phyloP scores from a whole-genome alignment of 2,888 invertebrate species.

The Brachypalpus laphriformis region DNA sequence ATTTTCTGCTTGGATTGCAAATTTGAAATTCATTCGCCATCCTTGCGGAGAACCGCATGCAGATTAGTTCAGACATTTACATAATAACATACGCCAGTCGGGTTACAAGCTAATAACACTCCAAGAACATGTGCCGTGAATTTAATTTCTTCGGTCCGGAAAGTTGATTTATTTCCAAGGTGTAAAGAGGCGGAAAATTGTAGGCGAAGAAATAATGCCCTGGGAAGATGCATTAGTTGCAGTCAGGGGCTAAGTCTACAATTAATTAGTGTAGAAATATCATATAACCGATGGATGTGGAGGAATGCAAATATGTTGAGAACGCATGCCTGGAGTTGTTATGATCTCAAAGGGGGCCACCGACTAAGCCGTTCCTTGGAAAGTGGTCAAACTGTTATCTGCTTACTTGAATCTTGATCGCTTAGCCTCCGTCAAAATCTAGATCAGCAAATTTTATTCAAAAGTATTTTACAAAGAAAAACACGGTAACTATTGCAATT shows the following conservation, averaged over 20 bases:
- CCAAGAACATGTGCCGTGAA: conserved; percentile 61
- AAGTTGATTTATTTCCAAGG: conserved; percentile 56
- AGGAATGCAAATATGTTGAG: background rate
- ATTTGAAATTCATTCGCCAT: conserved; percentile 68
- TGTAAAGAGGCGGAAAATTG: conserved; percentile 55
- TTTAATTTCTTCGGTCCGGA: conserved; percentile 54
- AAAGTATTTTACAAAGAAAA: too few species aligned
- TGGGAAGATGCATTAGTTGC: conserved; percentile 11
- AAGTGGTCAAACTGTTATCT: too few species aligned
- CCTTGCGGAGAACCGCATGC: conserved; percentile 42
- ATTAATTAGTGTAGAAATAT: conserved; percentile 5
- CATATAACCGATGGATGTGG: background rate
- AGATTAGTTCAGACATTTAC: conserved; percentile 65
- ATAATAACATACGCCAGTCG: conserved; percentile 63
- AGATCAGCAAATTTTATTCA: too few species aligned
- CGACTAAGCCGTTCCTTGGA: too few species aligned
- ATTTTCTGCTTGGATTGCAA: conserved; percentile 67
- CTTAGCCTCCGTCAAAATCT: too few species aligned
- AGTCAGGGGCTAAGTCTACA: conserved; percentile 12
- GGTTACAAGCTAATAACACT: conserved; percentile 69
- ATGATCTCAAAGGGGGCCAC: background rate
- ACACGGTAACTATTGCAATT: too few species aligned
- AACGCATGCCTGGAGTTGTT: background rate
- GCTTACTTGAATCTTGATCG: too few species aligned
- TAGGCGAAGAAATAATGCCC: background rate